Evolutionary conservation across 2,888 invertebrate genomes (phyloP), one percentile per base, ranked within the genome.

Genomic region (Oeneis ivallda): DNA sequence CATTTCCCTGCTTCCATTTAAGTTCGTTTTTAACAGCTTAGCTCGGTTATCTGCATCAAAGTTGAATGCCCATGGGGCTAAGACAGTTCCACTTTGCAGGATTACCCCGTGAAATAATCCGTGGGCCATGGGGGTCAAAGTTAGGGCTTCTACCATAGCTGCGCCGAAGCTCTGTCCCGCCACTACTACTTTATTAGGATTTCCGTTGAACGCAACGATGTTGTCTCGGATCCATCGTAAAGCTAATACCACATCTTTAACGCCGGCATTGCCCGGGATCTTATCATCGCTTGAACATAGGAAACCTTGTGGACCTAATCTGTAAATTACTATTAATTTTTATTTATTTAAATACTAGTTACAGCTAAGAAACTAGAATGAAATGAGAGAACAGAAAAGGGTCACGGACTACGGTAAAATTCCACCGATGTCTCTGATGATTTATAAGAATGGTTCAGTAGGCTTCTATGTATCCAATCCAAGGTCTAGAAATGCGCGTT

Each of bases 161-260:
- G 90, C 91, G 9, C 86, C 91, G 39, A 86, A 82, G 17, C 91
- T 75, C 67, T 91, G 89, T 0, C 92, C 91, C 0, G 77, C 91
- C 6, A 88, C 66, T 5, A 86, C 80, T 1, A 90, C 82, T 62
- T 79, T 82, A 3, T 83, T 72, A 1, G 91, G 80, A 65, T 86
- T 85, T n/a, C 92, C 92, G 64, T 81, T 79, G 64, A 92, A 92
- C 0, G 90, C 91, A 1, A 84, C 77, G 6, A 91, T 88, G 67
- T 91, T 92, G 65, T 92, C 92, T 57, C 85, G 76, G 2, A 89
- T 78, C 92, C 92, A 92, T 52, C 88, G 76, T 50, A 92, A 67
- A 0, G 87, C 91, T 49, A 82, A 62, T 0, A 90, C 79, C 0
- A 85, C 81, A 65, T 92, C 91, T 70, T 90, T 92, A 0, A 82